These are phyloP conservation scores for Amblyraja radiata DNA, from an alignment of 2,797 vertebrate species.

Conservation along the genomic window DNA sequence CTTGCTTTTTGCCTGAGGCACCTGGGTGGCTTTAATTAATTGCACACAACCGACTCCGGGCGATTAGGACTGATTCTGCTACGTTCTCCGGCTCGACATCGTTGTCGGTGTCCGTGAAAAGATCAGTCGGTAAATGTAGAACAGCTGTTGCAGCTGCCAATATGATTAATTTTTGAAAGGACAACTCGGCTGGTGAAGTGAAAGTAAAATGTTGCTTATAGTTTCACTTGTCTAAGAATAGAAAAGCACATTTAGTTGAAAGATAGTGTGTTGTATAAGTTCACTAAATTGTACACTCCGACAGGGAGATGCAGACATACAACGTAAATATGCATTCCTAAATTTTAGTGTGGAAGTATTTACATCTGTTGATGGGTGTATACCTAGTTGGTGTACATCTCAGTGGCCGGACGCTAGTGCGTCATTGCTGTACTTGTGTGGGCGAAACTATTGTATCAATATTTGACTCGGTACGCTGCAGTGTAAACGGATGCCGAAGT, in stretches of 20 bases:
- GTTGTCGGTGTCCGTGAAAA: neutral
- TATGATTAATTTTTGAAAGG: neutral
- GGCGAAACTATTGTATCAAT: conserved; percentile 14
- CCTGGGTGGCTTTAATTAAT: neutral
- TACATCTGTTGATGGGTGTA: conserved; percentile 24
- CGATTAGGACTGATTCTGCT: neutral
- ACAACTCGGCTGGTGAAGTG: neutral
- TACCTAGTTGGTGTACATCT: neutral
- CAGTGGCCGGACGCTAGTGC: neutral
- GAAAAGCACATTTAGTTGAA: neutral
- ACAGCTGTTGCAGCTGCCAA: neutral
- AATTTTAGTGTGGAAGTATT: conserved; percentile 13
- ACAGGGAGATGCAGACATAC: neutral
- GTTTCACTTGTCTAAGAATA: neutral
- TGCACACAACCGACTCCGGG: neutral
- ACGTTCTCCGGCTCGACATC: neutral
- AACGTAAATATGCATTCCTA: neutral
- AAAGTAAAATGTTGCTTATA: neutral
- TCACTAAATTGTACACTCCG: neutral
- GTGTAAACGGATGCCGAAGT: conserved; percentile 1
- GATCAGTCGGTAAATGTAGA: neutral
- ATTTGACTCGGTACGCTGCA: conserved; percentile 2
- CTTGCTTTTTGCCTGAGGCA: neutral
- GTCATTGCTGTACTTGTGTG: conserved; percentile 35
- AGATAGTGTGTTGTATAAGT: neutral